These are phyloP conservation scores for Thamnaconus septentrionalis DNA, from an alignment of 2,113 vertebrate species.

Conservation along the genomic window DNA sequence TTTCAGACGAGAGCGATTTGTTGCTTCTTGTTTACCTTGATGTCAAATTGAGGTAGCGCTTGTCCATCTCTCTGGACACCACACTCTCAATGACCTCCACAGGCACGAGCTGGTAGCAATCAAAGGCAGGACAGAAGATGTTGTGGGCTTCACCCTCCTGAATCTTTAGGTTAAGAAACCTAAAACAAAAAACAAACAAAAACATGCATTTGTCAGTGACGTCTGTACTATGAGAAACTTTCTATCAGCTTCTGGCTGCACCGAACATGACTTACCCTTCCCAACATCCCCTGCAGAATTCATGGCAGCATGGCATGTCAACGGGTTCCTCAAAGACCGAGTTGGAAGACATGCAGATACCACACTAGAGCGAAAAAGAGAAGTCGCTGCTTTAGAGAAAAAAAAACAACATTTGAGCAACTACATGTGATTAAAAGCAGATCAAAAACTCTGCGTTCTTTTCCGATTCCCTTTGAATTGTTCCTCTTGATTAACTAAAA, in stretches of 20 bases:
- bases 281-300: constrained; percentile 97
- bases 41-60: constrained; percentile 98
- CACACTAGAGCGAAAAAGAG: constrained; percentile 83
- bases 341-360: constrained; percentile 96
- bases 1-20: not conserved
- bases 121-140: constrained; percentile 96
- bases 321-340: constrained; percentile 95
- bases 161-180: constrained; percentile 98
- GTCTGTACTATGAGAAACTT: not conserved
- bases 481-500: too few relatives aligned
- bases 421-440: too few relatives aligned
- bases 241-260: not conserved
- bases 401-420: not conserved
- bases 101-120: constrained; percentile 97
- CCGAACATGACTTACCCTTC: constrained; percentile 85
- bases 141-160: constrained; percentile 99
- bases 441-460: too few relatives aligned
- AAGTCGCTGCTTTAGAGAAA: too few relatives aligned
- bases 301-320: constrained; percentile 95
- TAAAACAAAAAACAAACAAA: constrained; percentile 44
- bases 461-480: too few relatives aligned
- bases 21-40: constrained; percentile 82
- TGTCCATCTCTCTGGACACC: constrained; percentile 98
- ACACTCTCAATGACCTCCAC: constrained; percentile 98
- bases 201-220: constrained; percentile 9